Percentiles rank a stretch among this genome's conserved stretches.
These are phyloP conservation scores for Caranx ignobilis DNA, from an alignment of 2,113 vertebrate species.

Conservation along the genomic window DNA sequence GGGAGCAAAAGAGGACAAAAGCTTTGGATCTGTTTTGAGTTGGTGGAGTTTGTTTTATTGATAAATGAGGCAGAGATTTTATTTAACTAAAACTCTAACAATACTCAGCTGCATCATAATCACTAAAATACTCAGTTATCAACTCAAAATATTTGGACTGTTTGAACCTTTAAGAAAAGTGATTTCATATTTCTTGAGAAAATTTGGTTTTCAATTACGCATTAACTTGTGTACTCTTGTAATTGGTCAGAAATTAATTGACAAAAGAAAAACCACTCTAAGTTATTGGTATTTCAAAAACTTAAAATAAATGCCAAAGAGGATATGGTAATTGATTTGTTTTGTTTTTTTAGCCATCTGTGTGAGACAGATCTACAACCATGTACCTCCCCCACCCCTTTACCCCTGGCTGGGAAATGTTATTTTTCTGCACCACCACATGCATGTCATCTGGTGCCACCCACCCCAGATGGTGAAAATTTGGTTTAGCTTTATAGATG, in stretches of 20 bases:
- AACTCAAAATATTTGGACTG: neutral
- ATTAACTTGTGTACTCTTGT: neutral
- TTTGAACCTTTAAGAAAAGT: no score
- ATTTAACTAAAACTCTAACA: neutral
- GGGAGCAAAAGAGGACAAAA: neutral
- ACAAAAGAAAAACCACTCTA: neutral
- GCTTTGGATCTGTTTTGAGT: neutral
- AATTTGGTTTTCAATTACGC: neutral
- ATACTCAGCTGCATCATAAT: neutral
- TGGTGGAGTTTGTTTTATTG: neutral
- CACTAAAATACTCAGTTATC: neutral
- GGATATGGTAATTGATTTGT: neutral
- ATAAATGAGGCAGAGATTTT: neutral
- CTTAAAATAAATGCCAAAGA: neutral
- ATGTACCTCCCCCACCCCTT: constrained; percentile 41
- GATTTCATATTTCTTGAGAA: no score
- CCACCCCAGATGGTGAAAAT: constrained; percentile 63
- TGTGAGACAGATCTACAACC: constrained; percentile 74
- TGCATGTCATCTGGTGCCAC: constrained; percentile 74
- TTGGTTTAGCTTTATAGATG: constrained; percentile 48
- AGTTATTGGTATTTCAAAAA: neutral
- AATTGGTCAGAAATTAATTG: neutral
- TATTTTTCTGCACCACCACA: constrained; percentile 70
- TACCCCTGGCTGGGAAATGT: constrained; percentile 71
- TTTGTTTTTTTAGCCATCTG: neutral